A percentile compares a stretch with the other conserved stretches of the same genome.
Conservation (phyloP, 2,888 invertebrate species). For the Andrena haemorrhoa region DNA sequence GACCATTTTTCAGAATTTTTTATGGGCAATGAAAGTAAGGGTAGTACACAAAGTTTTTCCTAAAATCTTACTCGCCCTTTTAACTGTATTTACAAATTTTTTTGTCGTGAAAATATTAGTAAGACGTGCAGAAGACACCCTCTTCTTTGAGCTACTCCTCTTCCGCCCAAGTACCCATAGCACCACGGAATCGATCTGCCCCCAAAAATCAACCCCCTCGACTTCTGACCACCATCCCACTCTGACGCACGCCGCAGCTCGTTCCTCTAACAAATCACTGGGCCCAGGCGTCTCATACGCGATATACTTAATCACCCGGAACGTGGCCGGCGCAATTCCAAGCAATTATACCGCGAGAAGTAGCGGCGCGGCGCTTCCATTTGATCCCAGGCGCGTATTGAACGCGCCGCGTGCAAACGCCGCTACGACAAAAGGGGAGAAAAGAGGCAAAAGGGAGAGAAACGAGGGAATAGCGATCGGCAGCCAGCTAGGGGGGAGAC, state of each 20-base stretch:
- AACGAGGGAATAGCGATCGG: conserved; percentile 56
- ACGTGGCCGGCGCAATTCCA: conserved; percentile 44
- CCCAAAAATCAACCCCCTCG: neutral
- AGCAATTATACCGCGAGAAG: conserved; percentile 55
- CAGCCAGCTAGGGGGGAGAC: conserved; percentile 52
- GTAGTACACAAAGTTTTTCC: too few species aligned
- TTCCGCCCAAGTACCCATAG: too few species aligned
- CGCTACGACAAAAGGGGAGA: conserved; percentile 50
- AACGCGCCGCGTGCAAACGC: conserved; percentile 38
- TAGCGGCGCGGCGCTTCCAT: conserved; percentile 51
- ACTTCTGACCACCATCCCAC: neutral
- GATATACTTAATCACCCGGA: conserved; percentile 50
- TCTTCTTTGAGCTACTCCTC: too few species aligned
- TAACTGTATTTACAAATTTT: too few species aligned
- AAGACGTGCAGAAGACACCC: too few species aligned
- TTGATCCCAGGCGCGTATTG: conserved; percentile 54
- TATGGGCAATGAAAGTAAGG: too few species aligned
- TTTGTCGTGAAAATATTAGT: too few species aligned
- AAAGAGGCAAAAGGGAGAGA: conserved; percentile 51
- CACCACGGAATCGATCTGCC: too few species aligned
- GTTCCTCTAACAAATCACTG: conserved; percentile 16
- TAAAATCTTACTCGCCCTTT: too few species aligned
- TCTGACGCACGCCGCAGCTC: neutral
- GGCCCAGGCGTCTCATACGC: conserved; percentile 27
- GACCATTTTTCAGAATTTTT: too few species aligned